Base-by-base conservation (phyloP, 1,140 invertebrate species). In the Temnothorax longispinosus region DNA sequence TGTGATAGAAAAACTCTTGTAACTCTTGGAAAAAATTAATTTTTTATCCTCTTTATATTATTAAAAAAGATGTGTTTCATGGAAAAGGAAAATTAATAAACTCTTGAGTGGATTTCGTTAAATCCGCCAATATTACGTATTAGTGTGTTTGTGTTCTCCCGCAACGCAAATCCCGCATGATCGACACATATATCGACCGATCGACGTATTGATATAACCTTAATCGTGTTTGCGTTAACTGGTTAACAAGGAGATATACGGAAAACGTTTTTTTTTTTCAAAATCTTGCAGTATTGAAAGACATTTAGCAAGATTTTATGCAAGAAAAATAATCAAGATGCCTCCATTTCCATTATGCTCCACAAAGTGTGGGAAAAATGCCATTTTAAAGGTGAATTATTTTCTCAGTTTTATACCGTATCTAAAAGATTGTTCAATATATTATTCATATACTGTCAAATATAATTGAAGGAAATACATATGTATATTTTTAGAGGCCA, bases 281-380 rank as follows among this genome's bases (percentile, higher is more conserved):
- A 2, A 47, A 74, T 74, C 27, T 71, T 72, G 5, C 1, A 1
- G 74, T 47, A 72, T 74, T 62, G 35, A 47, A 47, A 27, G 7
- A 52, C 38, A 64, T 86, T n/a, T n/a, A n/a, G n/a, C n/a, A n/a
- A n/a, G n/a, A n/a, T n/a, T 86, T 3, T 21, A 21, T 21, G 58
- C n/a, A 32, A 47, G 3, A 54, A 27, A 75, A 41, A 78, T 84
- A n/a, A 77, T 47, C 76, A 92, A 92, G 93, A 97, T 97, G 97
- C 96, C 97, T 56, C 10, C 38, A 90, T 97, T 5, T 89, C 92
- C 64, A 21, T 21, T 21, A 27, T 98, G 97, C 93, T 97, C 96
- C 82, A 95, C 96, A 56, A 96, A 96, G 38, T 98, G 97, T 96
- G 97, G 97, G 0, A 97, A 96, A 92, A 96, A 96, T 91, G 97